These are phyloP conservation scores for Cabera pusaria DNA, from an alignment of 2,888 invertebrate species.

Conservation along the genomic window DNA sequence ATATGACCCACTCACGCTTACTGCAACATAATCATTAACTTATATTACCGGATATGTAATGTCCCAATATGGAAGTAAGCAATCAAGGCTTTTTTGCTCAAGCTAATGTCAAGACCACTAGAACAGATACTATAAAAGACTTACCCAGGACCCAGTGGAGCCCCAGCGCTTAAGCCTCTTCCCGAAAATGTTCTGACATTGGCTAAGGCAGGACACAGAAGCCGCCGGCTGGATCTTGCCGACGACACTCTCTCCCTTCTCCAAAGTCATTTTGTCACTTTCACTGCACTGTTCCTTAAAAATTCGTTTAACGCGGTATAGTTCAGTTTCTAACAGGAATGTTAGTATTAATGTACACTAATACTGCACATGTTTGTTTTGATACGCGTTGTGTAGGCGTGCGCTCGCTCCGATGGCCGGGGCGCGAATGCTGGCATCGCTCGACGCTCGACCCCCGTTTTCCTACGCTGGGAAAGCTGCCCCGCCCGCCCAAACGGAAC, in stretches of 20 bases:
- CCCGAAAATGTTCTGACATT: slow-evolving; percentile 86
- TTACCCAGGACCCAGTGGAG: slow-evolving; percentile 90
- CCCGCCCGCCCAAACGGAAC: slow-evolving; percentile 60
- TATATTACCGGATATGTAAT: too few species aligned
- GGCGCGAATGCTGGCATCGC: slow-evolving; percentile 50
- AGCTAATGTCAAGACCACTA: too few species aligned
- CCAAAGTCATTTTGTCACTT: slow-evolving; percentile 74
- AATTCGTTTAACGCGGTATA: neutral
- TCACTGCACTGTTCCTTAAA: slow-evolving; percentile 31
- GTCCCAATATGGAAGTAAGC: too few species aligned
- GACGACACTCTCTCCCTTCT: slow-evolving; percentile 72
- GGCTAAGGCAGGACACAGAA: slow-evolving; percentile 78
- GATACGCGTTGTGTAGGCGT: slow-evolving; percentile 43
- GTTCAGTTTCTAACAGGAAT: neutral
- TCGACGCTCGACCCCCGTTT: slow-evolving; percentile 45
- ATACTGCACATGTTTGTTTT: slow-evolving; percentile 26
- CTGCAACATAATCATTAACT: too few species aligned
- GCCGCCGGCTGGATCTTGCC: slow-evolving; percentile 77
- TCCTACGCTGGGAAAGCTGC: slow-evolving; percentile 55
- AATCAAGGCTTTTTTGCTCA: too few species aligned
- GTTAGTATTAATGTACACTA: slow-evolving; percentile 9
- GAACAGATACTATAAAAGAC: slow-evolving; percentile 27
- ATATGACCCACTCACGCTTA: too few species aligned
- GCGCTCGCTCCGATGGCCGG: slow-evolving; percentile 52
- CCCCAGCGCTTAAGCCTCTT: slow-evolving; percentile 88